These are phyloP conservation scores for Galerucella pusilla DNA, from an alignment of 2,888 invertebrate genomes.

Conservation along the genomic window DNA sequence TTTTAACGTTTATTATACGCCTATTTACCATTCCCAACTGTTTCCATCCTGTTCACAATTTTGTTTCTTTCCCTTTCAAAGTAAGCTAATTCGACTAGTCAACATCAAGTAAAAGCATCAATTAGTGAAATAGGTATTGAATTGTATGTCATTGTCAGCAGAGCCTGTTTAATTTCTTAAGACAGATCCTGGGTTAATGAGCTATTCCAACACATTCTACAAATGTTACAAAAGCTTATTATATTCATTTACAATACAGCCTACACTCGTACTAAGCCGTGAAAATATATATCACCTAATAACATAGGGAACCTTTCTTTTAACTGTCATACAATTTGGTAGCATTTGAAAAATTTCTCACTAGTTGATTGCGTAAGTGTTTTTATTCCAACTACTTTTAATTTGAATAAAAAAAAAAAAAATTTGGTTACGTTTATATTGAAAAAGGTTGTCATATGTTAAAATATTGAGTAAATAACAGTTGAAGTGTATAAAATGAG, in stretches of 20 bases:
- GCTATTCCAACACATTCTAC: slow-evolving; percentile 34
- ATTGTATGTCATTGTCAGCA: background rate
- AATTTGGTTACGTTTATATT: too few species aligned
- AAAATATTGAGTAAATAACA: too few species aligned
- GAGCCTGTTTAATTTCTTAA: background rate
- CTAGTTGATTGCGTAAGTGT: background rate
- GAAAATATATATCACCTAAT: background rate
- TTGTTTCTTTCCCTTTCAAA: too few species aligned
- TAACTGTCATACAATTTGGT: slow-evolving; percentile 40
- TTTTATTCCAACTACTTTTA: background rate
- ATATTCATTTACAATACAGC: slow-evolving; percentile 40
- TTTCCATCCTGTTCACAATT: too few species aligned
- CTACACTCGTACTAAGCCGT: slow-evolving; percentile 22
- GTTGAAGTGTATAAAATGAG: too few species aligned
- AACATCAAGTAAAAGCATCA: too few species aligned
- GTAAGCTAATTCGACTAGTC: too few species aligned
- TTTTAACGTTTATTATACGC: too few species aligned
- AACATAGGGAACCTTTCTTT: background rate
- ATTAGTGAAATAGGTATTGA: too few species aligned
- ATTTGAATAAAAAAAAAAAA: too few species aligned
- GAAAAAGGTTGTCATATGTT: too few species aligned
- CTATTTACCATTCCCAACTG: too few species aligned
- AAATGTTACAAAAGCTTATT: slow-evolving; percentile 40
- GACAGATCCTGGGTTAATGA: slow-evolving; percentile 39
- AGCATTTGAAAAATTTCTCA: background rate